phyloP scores from a whole-genome alignment of 2,797 vertebrate genomes.

The Phalanger gymnotis region DNA sequence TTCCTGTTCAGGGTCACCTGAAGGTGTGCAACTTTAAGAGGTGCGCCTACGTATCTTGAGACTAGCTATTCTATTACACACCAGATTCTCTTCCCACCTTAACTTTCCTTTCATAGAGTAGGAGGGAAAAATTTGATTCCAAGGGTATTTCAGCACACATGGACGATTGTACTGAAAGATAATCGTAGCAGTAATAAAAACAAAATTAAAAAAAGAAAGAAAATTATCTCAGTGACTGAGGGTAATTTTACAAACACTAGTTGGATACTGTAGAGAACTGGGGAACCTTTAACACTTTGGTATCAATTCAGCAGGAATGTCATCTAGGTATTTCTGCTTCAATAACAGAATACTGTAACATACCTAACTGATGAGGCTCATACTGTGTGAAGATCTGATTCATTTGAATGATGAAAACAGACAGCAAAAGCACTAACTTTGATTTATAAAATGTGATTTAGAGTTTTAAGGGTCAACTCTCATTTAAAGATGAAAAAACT shows the following conservation, averaged over 20 bases:
- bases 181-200: not conserved
- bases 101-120: conserved; percentile 15
- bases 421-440: not conserved
- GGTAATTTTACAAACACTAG: not conserved
- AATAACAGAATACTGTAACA: not conserved
- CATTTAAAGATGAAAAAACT: not conserved
- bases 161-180: conserved; percentile 19
- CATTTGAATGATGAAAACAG: not conserved
- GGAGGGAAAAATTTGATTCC: conserved; percentile 34
- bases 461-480: not conserved
- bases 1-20: conserved; percentile 4
- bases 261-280: not conserved
- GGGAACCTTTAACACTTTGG: not conserved
- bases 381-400: not conserved
- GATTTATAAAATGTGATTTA: not conserved
- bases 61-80: not conserved
- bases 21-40: not conserved
- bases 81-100: conserved; percentile 3
- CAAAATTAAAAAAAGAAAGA: not conserved
- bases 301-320: not conserved
- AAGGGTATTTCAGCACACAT: not conserved
- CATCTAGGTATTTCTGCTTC: not conserved
- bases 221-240: not conserved
- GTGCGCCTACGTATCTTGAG: not conserved
- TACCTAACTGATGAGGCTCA: not conserved